Evolutionary conservation across 2,113 vertebrate genomes (phyloP), one percentile per base, ranked within the genome.

Genomic region (Pandion haliaetus): DNA sequence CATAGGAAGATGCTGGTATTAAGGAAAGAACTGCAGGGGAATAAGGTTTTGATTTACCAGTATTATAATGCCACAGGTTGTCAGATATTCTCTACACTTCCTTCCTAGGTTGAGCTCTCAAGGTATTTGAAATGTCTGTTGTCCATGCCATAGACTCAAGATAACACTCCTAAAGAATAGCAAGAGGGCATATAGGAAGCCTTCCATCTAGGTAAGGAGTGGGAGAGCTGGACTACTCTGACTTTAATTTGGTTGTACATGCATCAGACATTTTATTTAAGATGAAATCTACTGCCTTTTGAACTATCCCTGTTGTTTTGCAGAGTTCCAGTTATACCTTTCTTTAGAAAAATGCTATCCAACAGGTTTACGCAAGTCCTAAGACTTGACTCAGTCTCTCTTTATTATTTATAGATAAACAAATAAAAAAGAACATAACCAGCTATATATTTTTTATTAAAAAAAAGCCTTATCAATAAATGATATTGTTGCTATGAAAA

Each of bases 381-480:
- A 77, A 63, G 49, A 16, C 57, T 95, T 90, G 45, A 19, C 50
- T 81, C 61, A 49, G 12, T 47, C 38, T 88, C 31, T 32, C 44
- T 97, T 76, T 95, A 59, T 74, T 96, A 71, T 65, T 95, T 97
- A 84, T 61, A 94, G 69, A 82, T 96, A 96, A 97, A 88, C 23
- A 97, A 95, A 97, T 96, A 77, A 83, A 83, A 96, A 91, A 88
- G 15, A 94, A 83, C 70, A 82, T 71, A 90, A 71, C 21, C 31
- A 95, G 45, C 11, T 72, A 57, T 49, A 96, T 91, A 18, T 90
- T 82, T 93, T 82, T 96, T 83, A 86, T 79, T 73, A n/a, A 9
- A 50, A 65, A 61, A 85, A 97, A 91, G 4, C 28, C 63, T 95
- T 95, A 96, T 98, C 97, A 92, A 96, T 98, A 98, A 98, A 96